Evolutionary conservation across 2,797 vertebrate species (phyloP), one percentile per base, ranked within the genome.

Genomic region (Lacerta viridis): DNA sequence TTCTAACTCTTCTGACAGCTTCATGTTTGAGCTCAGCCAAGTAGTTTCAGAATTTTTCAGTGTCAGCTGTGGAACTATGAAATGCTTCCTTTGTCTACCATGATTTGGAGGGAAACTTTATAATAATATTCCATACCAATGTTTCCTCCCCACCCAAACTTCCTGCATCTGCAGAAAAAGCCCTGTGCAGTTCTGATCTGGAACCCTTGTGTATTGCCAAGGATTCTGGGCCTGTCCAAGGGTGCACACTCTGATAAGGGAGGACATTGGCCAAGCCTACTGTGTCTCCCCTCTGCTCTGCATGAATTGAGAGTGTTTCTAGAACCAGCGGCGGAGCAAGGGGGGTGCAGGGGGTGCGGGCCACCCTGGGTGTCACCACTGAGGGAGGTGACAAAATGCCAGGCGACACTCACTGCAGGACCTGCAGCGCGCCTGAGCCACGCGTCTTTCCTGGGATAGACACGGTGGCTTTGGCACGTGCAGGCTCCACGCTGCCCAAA

Each of bases 1-100:
- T 93, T 88, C 84, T 71, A 43, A 84, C 72, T 81, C 27, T 89
- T 80, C 36, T 68, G 84, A 4, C 85, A 36, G 9, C 27, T 91
- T 91, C 87, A 61, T 66, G 46, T 85, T 71, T 77, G 89, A 36
- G 41, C 80, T 91, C 74, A 83, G 43, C 72, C 83, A 93, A 83
- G 61, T 85, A 20, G 3, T 74, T 55, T 75, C 66, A n/a, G 18
- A 43, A 2, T 85, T 55, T 89, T 78, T 64, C 33, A 64, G 75
- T 36, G 39, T 90, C 75, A 55, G 76, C 33, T 69, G 13, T 33
- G 83, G 5, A 82, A 61, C 86, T 86, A 69, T 85, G 84, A 92
- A 86, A 68, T 29, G 81, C 55, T 86, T 85, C 81, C 89, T 93
- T 2, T 59, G 17, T 55, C 13, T 15, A 55, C 78, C 87, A 64